Base-by-base conservation (phyloP, 1,140 invertebrate species). In the Hyphantria cunea region DNA sequence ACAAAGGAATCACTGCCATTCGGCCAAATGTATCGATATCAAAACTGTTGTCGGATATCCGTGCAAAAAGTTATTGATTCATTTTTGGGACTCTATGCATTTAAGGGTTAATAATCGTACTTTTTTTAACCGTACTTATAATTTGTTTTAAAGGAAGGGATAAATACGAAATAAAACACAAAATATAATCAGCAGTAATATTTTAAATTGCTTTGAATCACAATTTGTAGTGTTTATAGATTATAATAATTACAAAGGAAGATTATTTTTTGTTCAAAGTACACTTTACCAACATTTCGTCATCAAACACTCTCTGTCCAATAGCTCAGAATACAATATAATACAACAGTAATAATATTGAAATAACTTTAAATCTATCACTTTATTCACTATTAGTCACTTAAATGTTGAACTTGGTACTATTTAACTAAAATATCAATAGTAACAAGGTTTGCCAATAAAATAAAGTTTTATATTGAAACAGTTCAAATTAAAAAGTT, bases 191-290 rank as follows among this genome's bases (percentile, higher is more conserved):
- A 89, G 86, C 86, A 88, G 84, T 86, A 87, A 87, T 89, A 89
- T 89, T 88, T 89, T 89, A 85, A 89, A 87, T 89, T 89, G 86
- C 84, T 86, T 89, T 82, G 77, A 89, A 89, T 89, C 86, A 89
- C 84, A 89, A 89, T 89, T 84, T 77, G 81, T 89, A 86, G 84
- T 89, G 84, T 89, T 87, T 85, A 88, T 88, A 88, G 81, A 86
- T 85, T 83, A 89, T 85, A 85, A 85, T 89, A 86, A 85, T 84
- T 88, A 89, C 81, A 88, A 88, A 89, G 85, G 82, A 89, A 88
- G 84, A 88, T 84, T 88, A 78, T 81, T 85, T 77, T 79, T 71
- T 81, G 71, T 74, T 80, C 72, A 81, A 84, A 84, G 80, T 87
- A 83, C 81, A 81, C 72, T 78, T 82, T 76, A 68, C 70, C 73